Evolutionary conservation across 2,888 invertebrate genomes (phyloP).

Genomic region (Acanthosepion lycidas): DNA sequence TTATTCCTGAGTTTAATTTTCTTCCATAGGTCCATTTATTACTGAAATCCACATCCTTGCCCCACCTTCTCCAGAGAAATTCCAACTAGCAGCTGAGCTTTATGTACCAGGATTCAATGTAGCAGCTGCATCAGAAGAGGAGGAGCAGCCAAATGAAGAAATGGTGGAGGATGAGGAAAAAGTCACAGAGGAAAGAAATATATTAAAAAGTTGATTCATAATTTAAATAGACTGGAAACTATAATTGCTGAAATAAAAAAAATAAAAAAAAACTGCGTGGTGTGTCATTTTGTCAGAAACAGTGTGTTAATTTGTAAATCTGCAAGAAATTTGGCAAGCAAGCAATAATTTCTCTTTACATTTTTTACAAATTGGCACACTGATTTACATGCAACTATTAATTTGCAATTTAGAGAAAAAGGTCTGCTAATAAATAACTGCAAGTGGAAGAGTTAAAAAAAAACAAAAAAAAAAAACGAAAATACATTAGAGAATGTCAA

Average conservation of each 20-base stretch:
- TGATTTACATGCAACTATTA: neutral
- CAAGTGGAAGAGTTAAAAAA: neutral
- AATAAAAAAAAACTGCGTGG: too few species aligned
- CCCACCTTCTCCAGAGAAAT: conserved; percentile 68
- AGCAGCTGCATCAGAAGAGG: neutral
- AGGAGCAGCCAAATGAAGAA: conserved; percentile 48
- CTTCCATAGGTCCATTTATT: conserved; percentile 63
- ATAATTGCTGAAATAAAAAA: neutral
- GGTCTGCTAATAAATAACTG: conserved; percentile 33
- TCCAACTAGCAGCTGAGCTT: conserved; percentile 57
- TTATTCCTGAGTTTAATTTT: neutral
- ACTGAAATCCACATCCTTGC: conserved; percentile 59
- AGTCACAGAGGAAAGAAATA: neutral
- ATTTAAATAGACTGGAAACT: neutral
- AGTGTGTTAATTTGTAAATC: neutral
- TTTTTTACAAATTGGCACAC: too few species aligned
- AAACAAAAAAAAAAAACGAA: too few species aligned
- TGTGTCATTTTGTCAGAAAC: neutral
- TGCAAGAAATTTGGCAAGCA: too few species aligned
- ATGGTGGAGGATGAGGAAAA: neutral
- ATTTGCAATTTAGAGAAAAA: neutral
- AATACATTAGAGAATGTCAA: too few species aligned
- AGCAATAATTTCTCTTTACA: too few species aligned
- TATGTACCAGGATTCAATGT: conserved; percentile 54
- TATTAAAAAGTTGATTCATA: neutral